Evolutionary conservation across 2,113 vertebrate genomes (phyloP).

Genomic region (Gulo gulo): DNA sequence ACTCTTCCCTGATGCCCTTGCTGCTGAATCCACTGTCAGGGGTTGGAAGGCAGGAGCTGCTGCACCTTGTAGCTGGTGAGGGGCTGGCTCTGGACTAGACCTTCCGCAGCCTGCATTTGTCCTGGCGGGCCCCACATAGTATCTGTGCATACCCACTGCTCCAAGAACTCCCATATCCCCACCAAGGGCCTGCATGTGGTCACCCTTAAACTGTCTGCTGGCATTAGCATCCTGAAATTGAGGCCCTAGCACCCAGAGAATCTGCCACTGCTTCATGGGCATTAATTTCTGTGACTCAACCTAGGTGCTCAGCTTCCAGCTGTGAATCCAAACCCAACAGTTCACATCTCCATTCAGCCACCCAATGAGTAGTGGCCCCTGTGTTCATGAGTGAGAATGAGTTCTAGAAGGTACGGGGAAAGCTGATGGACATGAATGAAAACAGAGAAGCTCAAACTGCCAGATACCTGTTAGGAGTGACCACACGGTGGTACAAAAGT

Average conservation of each 20-base stretch:
- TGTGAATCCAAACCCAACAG: conserved; percentile 91
- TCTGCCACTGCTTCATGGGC: conserved; percentile 87
- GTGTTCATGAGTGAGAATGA: conserved; percentile 94
- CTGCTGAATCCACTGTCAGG: conserved; percentile 81
- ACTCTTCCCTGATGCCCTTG: conserved; percentile 84
- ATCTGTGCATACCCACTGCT: conserved; percentile 92
- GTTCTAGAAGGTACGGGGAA: conserved; percentile 95
- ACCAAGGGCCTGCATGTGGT: conserved; percentile 88
- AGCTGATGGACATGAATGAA: conserved; percentile 96
- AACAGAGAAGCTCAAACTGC: conserved; percentile 90
- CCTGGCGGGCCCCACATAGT: conserved; percentile 87
- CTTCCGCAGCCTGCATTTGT: conserved; percentile 91
- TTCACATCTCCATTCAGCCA: conserved; percentile 95
- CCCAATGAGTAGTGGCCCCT: conserved; percentile 92
- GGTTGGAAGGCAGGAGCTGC: conserved; percentile 86
- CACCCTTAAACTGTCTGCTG: conserved; percentile 89
- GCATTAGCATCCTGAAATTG: conserved; percentile 92
- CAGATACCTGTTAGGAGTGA: conserved; percentile 86
- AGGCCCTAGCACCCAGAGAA: conserved; percentile 88
- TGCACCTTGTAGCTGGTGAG: conserved; percentile 92
- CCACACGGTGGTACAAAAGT: conserved; percentile 91
- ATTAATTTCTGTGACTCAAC: conserved; percentile 96
- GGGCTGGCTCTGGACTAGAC: conserved; percentile 91
- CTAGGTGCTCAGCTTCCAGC: conserved; percentile 94
- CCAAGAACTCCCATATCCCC: conserved; percentile 88